Evolutionary conservation across 2,888 invertebrate genomes (phyloP).

Genomic region (Caenorhabditis panamensis): DNA sequence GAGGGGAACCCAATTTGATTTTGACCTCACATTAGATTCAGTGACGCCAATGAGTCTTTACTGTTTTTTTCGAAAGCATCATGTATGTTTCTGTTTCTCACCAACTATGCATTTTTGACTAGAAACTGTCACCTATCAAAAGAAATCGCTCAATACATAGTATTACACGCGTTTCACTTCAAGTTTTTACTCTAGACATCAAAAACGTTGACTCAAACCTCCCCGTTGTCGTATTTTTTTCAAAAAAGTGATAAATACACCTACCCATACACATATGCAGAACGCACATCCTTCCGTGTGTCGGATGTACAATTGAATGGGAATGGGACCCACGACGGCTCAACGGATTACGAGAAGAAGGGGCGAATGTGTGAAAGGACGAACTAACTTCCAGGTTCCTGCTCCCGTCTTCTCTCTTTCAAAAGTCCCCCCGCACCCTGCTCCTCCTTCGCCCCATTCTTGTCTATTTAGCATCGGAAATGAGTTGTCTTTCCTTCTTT

Average conservation of each 20-base stretch:
- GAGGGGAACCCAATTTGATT: constrained; percentile 35
- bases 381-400: constrained; percentile 39
- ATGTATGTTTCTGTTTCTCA: no score
- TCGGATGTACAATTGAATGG: constrained; percentile 34
- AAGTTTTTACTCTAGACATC: no score
- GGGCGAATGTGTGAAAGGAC: constrained; percentile 46
- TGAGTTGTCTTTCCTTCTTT: constrained; percentile 16
- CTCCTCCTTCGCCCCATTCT: constrained; percentile 7
- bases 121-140: no score
- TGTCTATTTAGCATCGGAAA: constrained; percentile 32
- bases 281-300: neutral
- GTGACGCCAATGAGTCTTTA: neutral
- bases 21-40: constrained; percentile 3
- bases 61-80: no score
- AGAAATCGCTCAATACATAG: no score
- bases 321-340: constrained; percentile 8
- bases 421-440: constrained; percentile 5
- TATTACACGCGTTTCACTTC: no score
- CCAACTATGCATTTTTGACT: no score
- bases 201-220: no score
- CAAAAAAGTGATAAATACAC: constrained; percentile 15
- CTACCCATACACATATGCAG: constrained; percentile 7
- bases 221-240: neutral
- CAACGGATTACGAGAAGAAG: constrained; percentile 37
- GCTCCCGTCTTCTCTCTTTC: constrained; percentile 1